Evolutionary conservation across 2,797 vertebrate genomes (phyloP), one percentile per base, ranked within the genome.

Genomic region (Lerista edwardsae): DNA sequence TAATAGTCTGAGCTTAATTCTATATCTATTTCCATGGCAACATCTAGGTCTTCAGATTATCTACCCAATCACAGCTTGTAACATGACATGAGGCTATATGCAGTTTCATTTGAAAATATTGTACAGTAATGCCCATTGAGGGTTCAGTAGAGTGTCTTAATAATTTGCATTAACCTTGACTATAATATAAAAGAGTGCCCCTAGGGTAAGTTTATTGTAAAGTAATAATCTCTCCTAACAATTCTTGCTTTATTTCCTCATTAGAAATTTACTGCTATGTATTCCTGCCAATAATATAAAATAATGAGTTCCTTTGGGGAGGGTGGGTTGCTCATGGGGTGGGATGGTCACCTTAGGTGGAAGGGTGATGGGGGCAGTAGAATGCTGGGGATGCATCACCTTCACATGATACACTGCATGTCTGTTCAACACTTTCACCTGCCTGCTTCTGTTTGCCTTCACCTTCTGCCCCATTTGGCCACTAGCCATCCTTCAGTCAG

Each of bases 11-110:
- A 19, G 57, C 15, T 72, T 36, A 61, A 81, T 72, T 73, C 57
- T n/a, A 9, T 12, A 73, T 57, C 34, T 62, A 68, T 81, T 81
- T 73, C 80, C 55, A 81, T 81, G 39, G 68, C 80, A 81, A 81
- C 39, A 21, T 71, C 23, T 39, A 57, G 47, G 31, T 80, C 15
- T 80, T 19, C 34, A 39, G 25, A 34, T 71, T 80, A 71, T 21
- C 51, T 44, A 71, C 34, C 27, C 15, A 59, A 59, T 71, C 34
- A n/a, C 11, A 29, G 15, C 59, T 81, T 81, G 23, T 73, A 41
- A n/a, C n/a, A 31, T 72, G 47, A 80, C 11, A 73, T 29, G 57
- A 15, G 6, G 0, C 17, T 25, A 19, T 73, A 29, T 73, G 39
- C 44, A 27, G 39, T 73, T 73, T 47, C 29, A 5, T 44, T 74